Evolutionary conservation across 2,888 invertebrate genomes (phyloP).

Genomic region (Drosophila phalerata): DNA sequence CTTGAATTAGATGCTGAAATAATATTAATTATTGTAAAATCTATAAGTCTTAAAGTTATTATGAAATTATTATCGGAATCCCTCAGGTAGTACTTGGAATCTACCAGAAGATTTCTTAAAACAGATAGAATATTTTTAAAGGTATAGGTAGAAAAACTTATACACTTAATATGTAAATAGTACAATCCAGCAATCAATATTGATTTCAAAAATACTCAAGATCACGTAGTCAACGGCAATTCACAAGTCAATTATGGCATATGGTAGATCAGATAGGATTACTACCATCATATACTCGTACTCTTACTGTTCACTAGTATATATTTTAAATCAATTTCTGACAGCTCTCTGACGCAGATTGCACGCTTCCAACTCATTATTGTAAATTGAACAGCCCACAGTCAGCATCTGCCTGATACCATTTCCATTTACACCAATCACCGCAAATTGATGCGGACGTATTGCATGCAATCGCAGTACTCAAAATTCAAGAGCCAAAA

Average conservation of each 20-base stretch:
- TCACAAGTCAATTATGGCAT: slow-evolving; percentile 36
- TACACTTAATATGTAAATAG: not conserved
- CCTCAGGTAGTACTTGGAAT: not conserved
- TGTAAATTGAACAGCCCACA: slow-evolving; percentile 31
- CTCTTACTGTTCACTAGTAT: slow-evolving; percentile 18
- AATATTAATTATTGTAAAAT: not conserved
- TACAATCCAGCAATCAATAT: slow-evolving; percentile 1
- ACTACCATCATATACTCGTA: not conserved
- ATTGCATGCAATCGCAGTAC: slow-evolving; percentile 38
- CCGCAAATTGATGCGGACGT: slow-evolving; percentile 59
- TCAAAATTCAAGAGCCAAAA: slow-evolving; percentile 34
- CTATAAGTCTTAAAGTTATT: too few species aligned
- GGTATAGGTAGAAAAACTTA: not conserved
- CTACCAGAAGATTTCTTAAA: not conserved
- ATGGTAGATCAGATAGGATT: slow-evolving; percentile 13
- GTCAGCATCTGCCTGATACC: slow-evolving; percentile 25
- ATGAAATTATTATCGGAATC: not conserved
- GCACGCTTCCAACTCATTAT: slow-evolving; percentile 62
- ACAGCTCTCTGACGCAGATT: slow-evolving; percentile 45
- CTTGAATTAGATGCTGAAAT: not conserved
- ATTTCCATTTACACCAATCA: slow-evolving; percentile 69
- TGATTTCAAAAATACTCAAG: slow-evolving; percentile 6
- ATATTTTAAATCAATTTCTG: slow-evolving; percentile 65
- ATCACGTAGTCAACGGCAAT: slow-evolving; percentile 36
- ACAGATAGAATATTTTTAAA: not conserved